Evolutionary conservation across 2,113 vertebrate genomes (phyloP).

Genomic region (Poeciliopsis occidentalis): DNA sequence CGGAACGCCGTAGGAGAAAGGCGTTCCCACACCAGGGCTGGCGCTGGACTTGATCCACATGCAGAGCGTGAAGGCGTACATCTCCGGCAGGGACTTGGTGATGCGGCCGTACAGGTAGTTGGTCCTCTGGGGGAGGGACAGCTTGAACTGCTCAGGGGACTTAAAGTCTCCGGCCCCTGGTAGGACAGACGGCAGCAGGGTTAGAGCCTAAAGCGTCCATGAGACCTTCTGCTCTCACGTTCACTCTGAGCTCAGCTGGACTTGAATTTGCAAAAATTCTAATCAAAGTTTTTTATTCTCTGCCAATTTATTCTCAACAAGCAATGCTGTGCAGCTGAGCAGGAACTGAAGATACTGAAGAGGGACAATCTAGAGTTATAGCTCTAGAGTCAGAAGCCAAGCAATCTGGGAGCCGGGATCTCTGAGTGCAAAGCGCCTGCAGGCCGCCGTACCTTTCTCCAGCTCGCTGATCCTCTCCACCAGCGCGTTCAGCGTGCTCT

Average conservation of each 20-base stretch:
- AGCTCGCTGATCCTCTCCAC: constrained; percentile 92
- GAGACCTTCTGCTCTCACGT: too few species aligned
- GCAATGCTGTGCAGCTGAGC: too few species aligned
- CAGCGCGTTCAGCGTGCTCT: constrained; percentile 87
- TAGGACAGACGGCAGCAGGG: neutral
- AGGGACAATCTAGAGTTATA: too few species aligned
- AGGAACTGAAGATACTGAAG: too few species aligned
- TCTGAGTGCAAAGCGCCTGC: too few species aligned
- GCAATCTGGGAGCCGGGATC: too few species aligned
- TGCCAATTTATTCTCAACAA: too few species aligned
- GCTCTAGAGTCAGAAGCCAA: too few species aligned
- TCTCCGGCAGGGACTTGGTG: constrained; percentile 93
- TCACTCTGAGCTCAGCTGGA: too few species aligned
- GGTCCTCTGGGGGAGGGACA: constrained; percentile 92
- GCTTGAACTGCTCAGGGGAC: constrained; percentile 93
- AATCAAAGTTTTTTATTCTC: too few species aligned
- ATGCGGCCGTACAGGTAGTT: constrained; percentile 96
- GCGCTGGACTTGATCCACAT: constrained; percentile 95
- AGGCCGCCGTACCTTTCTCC: constrained; percentile 85
- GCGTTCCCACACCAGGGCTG: constrained; percentile 92
- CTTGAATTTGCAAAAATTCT: too few species aligned
- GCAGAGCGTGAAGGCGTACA: constrained; percentile 96
- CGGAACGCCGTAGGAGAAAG: constrained; percentile 94
- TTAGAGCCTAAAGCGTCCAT: too few species aligned
- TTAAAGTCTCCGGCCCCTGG: constrained; percentile 88